Conservation (phyloP, 2,113 vertebrate genomes). For the Miniopterus natalensis region DNA sequence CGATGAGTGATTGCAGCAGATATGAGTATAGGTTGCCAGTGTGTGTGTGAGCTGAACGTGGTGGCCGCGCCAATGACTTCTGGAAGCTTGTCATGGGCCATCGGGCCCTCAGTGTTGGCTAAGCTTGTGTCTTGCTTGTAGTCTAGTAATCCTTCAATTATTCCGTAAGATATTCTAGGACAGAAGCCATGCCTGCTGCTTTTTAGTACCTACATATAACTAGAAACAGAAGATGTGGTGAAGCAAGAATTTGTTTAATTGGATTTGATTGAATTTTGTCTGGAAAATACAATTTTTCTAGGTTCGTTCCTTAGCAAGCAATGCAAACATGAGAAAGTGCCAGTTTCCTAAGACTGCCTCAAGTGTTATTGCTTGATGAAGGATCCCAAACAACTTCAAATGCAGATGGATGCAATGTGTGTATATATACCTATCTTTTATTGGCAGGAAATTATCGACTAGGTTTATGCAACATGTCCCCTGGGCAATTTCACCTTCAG, state of each 20-base stretch:
- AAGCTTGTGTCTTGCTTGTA: constrained; percentile 22
- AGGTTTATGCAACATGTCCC: background rate
- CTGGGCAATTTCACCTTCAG: background rate
- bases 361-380: background rate
- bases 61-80: constrained; percentile 22
- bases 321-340: background rate
- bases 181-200: background rate
- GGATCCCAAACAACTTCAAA: background rate
- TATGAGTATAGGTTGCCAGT: background rate
- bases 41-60: background rate
- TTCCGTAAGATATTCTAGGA: background rate
- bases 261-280: constrained; percentile 26
- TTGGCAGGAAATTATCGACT: background rate
- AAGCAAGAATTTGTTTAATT: background rate
- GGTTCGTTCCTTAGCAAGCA: background rate
- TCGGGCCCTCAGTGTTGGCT: background rate
- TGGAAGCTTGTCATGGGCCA: constrained; percentile 12
- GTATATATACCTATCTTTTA: background rate
- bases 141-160: constrained; percentile 1
- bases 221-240: background rate
- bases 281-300: background rate
- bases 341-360: background rate
- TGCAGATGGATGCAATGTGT: background rate
- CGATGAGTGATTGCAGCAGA: background rate
- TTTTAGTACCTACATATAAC: background rate